Evolutionary conservation across 2,113 vertebrate species (phyloP), one percentile per base, ranked within the genome.

Genomic region (Osmerus mordax): DNA sequence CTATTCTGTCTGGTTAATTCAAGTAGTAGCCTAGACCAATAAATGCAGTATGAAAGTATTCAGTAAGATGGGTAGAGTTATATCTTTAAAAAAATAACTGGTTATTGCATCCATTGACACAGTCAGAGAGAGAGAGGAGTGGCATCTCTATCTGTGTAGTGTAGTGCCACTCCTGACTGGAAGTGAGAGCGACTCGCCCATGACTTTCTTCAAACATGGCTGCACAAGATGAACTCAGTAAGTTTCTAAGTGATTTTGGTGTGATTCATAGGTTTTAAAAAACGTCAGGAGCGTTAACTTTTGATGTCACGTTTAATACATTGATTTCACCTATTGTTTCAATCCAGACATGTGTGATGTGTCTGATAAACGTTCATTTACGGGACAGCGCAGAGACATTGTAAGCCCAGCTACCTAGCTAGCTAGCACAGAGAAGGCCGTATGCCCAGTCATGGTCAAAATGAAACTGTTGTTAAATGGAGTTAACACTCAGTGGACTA

Each of bases 151-250:
- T 4, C 6, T 3, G 29, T 1, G 8, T 16, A 2, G 18, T 83
- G 78, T 81, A 87, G 83, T 84, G 56, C 77, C 83, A 14, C 62
- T n/a, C 21, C 47, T 21, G 52, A 2, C 58, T 15, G 68, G n/a
- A 18, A 36, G 29, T 32, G 65, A 65, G 55, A 53, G 71, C 13
- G 78, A 59, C 82, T 72, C 87, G 84, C 80, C 78, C 7, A 59
- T 79, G 86, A 80, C 72, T 74, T 52, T 65, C 67, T 86, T 79
- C 84, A 88, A 91, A 92, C 87, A 93, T 93, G 92, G 92, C 92
- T 85, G 92, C 92, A 21, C 92, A 92, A 88, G 92, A 93, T 89
- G 92, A 93, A 86, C 92, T 93, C 81, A 93, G 92, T 93, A 91
- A 93, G 92, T 93, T 93, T 89, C 77, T 83, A 59, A 83, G 62